phyloP scores from a whole-genome alignment of 2,113 vertebrate species.

The Vidua macroura region DNA sequence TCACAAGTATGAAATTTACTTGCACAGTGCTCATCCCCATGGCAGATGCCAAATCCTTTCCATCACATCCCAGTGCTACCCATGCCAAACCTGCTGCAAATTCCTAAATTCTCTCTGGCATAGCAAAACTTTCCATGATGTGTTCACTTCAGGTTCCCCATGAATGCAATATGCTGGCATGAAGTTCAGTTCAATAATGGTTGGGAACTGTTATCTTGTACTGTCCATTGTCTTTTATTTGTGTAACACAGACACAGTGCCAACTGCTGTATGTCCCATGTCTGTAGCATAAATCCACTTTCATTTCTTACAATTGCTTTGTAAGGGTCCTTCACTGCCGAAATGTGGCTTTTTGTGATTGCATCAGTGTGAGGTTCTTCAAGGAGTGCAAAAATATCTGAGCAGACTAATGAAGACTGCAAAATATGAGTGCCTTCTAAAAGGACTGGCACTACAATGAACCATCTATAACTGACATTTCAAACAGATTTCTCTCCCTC shows the following conservation, averaged over 20 bases:
- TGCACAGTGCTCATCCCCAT: not conserved
- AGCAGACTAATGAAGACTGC: not conserved
- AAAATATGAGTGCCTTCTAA: not conserved
- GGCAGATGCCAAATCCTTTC: not conserved
- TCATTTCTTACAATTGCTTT: not conserved
- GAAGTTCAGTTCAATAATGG: not conserved
- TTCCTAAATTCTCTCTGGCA: not conserved
- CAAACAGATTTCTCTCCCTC: not conserved
- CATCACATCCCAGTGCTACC: not conserved
- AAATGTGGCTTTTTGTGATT: not conserved
- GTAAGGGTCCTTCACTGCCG: not conserved
- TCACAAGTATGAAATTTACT: not conserved
- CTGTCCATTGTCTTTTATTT: not conserved
- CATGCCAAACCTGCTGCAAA: not conserved
- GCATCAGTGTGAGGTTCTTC: not conserved
- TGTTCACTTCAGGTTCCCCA: not conserved
- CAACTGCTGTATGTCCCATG: accelerated
- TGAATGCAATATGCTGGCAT: not conserved
- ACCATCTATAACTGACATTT: not conserved
- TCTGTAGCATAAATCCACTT: not conserved
- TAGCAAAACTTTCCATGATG: not conserved
- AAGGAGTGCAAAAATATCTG: not conserved
- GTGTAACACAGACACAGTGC: not conserved
- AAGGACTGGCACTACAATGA: not conserved
- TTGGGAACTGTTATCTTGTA: not conserved